Evolutionary conservation across 1,140 invertebrate species (phyloP), one percentile per base, ranked within the genome.

Genomic region (Lethocerus indicus): DNA sequence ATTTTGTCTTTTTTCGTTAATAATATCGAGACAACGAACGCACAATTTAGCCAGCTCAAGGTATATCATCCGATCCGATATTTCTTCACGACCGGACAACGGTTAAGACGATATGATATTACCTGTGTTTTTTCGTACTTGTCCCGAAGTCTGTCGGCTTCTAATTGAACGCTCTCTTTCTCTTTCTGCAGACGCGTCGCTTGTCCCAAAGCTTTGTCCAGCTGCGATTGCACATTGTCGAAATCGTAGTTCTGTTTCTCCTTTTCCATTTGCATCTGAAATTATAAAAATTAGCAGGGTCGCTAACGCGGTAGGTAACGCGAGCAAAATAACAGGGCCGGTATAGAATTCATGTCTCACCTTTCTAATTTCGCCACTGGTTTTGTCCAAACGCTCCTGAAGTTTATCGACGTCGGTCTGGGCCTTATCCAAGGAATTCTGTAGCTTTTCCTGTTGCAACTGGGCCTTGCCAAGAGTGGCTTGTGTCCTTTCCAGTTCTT

Each of bases 61-160:
- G n/a, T n/a, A n/a, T n/a, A n/a, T n/a, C n/a, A n/a, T n/a, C n/a
- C n/a, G n/a, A n/a, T n/a, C n/a, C n/a, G n/a, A n/a, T n/a, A n/a
- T n/a, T n/a, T n/a, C n/a, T n/a, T n/a, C n/a, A n/a, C n/a, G n/a
- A n/a, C n/a, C n/a, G n/a, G n/a, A n/a, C n/a, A n/a, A n/a, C n/a
- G n/a, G n/a, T n/a, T n/a, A n/a, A n/a, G n/a, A n/a, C n/a, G n/a
- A n/a, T n/a, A n/a, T 4, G 20, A 3, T 56, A 59, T 66, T 72
- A 88, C 85, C 74, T 89, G 86, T 51, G 79, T 74, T 62, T 90
- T 91, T 56, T 93, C 87, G 57, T 80, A 79, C 67, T 91, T 92
- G 59, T 92, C 88, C 59, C 81, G 76, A 46, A 87, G 69, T 55
- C 88, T 74, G 63, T 92, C 88, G 36, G 79, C 76, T 55, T 94